Conservation (phyloP, 2,797 vertebrate species). For the Masticophis lateralis region DNA sequence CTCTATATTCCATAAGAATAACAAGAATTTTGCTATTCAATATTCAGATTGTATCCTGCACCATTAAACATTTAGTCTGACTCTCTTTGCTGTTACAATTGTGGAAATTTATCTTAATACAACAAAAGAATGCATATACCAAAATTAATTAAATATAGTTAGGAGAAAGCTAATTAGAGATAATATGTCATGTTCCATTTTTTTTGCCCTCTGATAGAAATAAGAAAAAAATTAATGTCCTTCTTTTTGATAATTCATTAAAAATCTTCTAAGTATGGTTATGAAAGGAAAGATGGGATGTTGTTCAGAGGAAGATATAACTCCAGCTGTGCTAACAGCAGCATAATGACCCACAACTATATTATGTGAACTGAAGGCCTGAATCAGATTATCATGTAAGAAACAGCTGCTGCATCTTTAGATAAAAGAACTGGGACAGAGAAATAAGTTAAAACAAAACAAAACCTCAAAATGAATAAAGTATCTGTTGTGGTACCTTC, state of each 20-base stretch:
- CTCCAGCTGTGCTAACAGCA: conserved; percentile 66
- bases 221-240: conserved; percentile 29
- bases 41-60: conserved; percentile 23
- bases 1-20: background rate
- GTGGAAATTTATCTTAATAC: background rate
- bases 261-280: conserved; percentile 20
- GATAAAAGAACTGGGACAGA: conserved; percentile 23
- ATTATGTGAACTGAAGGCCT: conserved; percentile 53
- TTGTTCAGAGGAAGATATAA: conserved; percentile 28
- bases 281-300: background rate
- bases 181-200: conserved; percentile 28
- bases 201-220: background rate
- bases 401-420: conserved; percentile 48
- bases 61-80: background rate
- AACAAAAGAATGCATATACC: background rate
- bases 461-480: conserved; percentile 39
- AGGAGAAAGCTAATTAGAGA: background rate
- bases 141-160: conserved; percentile 21
- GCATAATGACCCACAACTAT: conserved; percentile 44
- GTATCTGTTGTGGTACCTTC: conserved; percentile 46
- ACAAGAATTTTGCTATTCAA: background rate
- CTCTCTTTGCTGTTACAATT: background rate
- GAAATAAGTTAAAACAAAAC: conserved; percentile 55
- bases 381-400: conserved; percentile 52
- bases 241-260: conserved; percentile 15